Base-by-base conservation (phyloP, 2,113 vertebrate genomes). In the Hippoglossus stenolepis region DNA sequence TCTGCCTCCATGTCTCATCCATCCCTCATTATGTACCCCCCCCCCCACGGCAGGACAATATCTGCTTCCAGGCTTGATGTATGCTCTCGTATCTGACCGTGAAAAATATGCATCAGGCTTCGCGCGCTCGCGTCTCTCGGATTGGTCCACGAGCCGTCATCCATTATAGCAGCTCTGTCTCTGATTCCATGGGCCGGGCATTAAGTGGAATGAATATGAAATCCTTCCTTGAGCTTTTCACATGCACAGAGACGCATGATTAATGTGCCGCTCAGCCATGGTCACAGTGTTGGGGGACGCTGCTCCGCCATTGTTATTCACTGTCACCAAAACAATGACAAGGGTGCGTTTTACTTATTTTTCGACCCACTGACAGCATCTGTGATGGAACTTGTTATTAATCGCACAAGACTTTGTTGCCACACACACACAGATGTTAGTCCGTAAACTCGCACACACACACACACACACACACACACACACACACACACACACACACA, bases 151-250 rank as follows among this genome's bases (percentile, higher is more conserved):
- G 4, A 72, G 80, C 60, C 11, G n/a, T 61, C 87, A 88, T 91
- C 86, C 73, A 81, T 93, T 89, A 90, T 43, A 81, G 49, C 54
- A 2, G 61, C 28, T 2, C 6, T 56, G 58, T 84, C 79, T 89
- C 51, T 0, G 65, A 82, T 80, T 89, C 84, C 73, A 23, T 15
- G 54, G 70, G 68, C 67, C 24, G 31, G 69, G 82, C 26, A 82
- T 87, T 83, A 80, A 83, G 83, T 49, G 57, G 78, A 71, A 87
- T 87, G 85, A 89, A 90, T 89, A 78, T 75, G 26, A 87, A 93
- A 82, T 82, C 85, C 75, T 82, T 91, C 77, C 85, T 23, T 24
- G 67, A 80, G 81, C 75, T 59, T 83, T 90, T 85, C 70, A 67
- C 85, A 80, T 84, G 69, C 80, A 45, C 13, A 79, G 73, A 76